Evolutionary conservation across 30 jellyfish, hydroid and myxozoan genomes (phyloP), one percentile per base, ranked within the genome.

Genomic region (Phacellophora camtschatica): DNA sequence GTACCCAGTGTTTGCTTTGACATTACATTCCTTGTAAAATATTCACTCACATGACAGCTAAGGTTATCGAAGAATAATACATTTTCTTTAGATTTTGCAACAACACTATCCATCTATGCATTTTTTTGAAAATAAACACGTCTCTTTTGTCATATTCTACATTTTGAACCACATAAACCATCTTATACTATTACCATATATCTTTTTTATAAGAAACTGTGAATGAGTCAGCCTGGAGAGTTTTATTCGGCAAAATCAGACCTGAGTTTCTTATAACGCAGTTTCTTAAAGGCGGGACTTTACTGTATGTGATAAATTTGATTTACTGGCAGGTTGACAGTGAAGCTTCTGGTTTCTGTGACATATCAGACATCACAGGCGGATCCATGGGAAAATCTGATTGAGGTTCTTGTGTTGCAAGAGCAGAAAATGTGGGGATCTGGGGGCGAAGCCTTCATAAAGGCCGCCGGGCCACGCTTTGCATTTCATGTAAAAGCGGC

Each of bases 51-150:
- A 24, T 70, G 73, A 29, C 75, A 70, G 56, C 50, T 70, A 22
- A 70, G 66, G 71, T 66, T 66, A 42, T 66, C 81, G 73, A 66
- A 66, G 66, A 66, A 66, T 72, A 66, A 35, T 31, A 42, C 81
- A 66, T 66, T 66, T 42, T 66, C 81, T 18, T 42, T 72, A 36
- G 66, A 42, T 72, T 9, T 34, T n/a, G 81, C 74, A 34, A 34
- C 71, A 32, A 16, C 66, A 42, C 81, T 72, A 66, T 66, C 66
- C 81, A 66, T 66, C 81, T 32, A 66, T 66, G 71, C 81, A 66
- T 66, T 66, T 34, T 36, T 42, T 66, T 37, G 81, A 42, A 66
- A 66, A 31, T 66, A 66, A 25, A 66, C 71, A 66, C 18, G 81
- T 29, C 29, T 66, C 81, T 18, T 42, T 42, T 27, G 72, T 66